A percentile compares a stretch with the other conserved stretches of the same genome.
Conservation (phyloP, 2,797 vertebrate species). For the Ispidina lecontei region DNA sequence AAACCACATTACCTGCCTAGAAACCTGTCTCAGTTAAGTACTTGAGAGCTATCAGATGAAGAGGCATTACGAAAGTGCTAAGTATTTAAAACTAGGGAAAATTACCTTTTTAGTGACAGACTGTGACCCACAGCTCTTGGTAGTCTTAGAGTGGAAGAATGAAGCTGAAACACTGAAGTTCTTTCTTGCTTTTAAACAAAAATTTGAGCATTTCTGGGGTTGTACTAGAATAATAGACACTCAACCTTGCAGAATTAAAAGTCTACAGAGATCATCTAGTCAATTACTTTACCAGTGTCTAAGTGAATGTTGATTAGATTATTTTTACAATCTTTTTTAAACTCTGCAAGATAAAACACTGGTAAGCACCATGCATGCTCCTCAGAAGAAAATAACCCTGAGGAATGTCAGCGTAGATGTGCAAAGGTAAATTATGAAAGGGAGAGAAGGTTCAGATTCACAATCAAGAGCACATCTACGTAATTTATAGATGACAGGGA, state of each 20-base stretch:
- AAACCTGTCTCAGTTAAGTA: conserved; percentile 56
- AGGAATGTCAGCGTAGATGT: not conserved
- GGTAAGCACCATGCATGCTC: not conserved
- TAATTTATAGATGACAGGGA: not conserved
- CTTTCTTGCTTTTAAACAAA: conserved; percentile 24
- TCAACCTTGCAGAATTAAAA: conserved; percentile 2
- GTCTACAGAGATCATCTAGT: conserved; percentile 7
- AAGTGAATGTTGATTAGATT: not conserved
- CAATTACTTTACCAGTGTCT: not conserved
- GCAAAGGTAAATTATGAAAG: not conserved
- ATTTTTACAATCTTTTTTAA: conserved; percentile 1
- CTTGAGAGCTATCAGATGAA: conserved; percentile 59
- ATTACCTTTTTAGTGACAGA: conserved; percentile 61
- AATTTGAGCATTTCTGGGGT: conserved; percentile 7
- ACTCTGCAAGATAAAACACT: not conserved
- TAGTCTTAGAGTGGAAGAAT: not conserved
- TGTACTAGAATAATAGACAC: conserved; percentile 31
- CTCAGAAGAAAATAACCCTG: not conserved
- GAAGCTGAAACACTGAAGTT: conserved; percentile 22
- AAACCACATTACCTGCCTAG: conserved; percentile 65
- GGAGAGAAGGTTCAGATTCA: not conserved
- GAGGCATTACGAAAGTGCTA: conserved; percentile 56
- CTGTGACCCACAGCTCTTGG: conserved; percentile 35
- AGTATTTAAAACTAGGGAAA: conserved; percentile 67
- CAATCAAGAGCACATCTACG: not conserved